A percentile compares a stretch with the other conserved stretches of the same genome.
Evolutionary conservation across 2,797 vertebrate species (phyloP).

Genomic region (Coluber constrictor): DNA sequence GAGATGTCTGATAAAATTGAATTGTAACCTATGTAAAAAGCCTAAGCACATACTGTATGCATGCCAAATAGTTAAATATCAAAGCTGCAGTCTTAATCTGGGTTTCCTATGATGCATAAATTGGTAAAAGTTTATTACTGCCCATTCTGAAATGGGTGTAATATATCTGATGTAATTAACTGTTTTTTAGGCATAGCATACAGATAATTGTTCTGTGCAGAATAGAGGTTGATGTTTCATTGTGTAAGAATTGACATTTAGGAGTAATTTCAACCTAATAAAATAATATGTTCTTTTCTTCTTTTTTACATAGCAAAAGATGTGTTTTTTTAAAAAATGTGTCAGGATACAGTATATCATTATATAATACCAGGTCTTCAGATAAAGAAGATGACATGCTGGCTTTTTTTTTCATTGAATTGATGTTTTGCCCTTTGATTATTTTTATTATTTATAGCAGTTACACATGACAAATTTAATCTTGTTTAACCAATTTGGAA

Average conservation of each 20-base stretch:
- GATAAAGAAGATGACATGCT: neutral
- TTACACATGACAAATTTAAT: neutral
- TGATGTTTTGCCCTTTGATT: neutral
- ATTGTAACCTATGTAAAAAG: neutral
- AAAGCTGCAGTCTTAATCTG: neutral
- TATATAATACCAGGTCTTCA: neutral
- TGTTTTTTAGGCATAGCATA: neutral
- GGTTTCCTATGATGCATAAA: neutral
- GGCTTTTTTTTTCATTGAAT: neutral
- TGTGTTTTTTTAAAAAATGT: neutral
- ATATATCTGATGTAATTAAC: neutral
- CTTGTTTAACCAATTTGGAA: neutral
- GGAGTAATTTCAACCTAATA: neutral
- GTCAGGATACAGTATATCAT: neutral
- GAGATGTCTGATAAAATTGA: neutral
- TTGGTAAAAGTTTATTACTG: slow-evolving; percentile 14
- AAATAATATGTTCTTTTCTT: neutral
- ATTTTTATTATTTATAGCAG: neutral
- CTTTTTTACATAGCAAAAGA: neutral
- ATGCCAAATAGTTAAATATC: neutral
- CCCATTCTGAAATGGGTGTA: neutral
- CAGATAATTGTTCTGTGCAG: neutral
- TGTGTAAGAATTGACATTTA: neutral
- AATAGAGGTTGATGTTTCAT: neutral
- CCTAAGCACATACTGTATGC: neutral